Evolutionary conservation across 2,888 invertebrate genomes (phyloP), one percentile per base, ranked within the genome.

Genomic region (Papilio protenor): DNA sequence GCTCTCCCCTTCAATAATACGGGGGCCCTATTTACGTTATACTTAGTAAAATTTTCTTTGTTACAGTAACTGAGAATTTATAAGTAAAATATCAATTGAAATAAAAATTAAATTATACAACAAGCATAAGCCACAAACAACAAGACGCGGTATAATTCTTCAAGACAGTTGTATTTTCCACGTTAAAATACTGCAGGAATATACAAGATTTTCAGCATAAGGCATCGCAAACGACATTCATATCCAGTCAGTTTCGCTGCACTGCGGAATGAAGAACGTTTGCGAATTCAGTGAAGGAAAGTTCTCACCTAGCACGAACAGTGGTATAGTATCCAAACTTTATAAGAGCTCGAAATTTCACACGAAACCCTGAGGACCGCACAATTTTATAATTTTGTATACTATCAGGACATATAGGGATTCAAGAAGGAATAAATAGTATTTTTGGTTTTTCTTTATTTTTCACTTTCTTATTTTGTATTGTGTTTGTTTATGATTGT

Each of bases 231-330:
- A 69, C 5, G 66, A n/a, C 66, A 69, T 45, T 45, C 12, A 45
- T n/a, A 45, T 18, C 5, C 64, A 66, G 45, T 69, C 12, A 45
- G 45, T 61, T 47, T 74, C 27, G 23, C 74, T 74, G 74, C 74
- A 74, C 23, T 74, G 64, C 74, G 61, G 74, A 74, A 47, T 47
- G 47, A 61, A 59, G 47, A 49, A 74, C 61, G 47, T 49, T 73
- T 74, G 61, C 18, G 47, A 49, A 61, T 59, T 59, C 49, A 64
- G 55, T 14, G 69, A 64, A 75, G 47, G 52, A 75, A 66, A 69
- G 45, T 75, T 75, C 49, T 40, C 64, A 64, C 69, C 69, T 75
- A 75, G 40, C 75, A 55, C 33, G 69, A 69, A 21, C 40, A 21
- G 55, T 57, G 18, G 14, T 16, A 61, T 6, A 61, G n/a, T 27